A percentile compares a stretch with the other conserved stretches of the same genome.
phyloP scores from a whole-genome alignment of 2,797 vertebrate species.

The Poeciliopsis turneri region DNA sequence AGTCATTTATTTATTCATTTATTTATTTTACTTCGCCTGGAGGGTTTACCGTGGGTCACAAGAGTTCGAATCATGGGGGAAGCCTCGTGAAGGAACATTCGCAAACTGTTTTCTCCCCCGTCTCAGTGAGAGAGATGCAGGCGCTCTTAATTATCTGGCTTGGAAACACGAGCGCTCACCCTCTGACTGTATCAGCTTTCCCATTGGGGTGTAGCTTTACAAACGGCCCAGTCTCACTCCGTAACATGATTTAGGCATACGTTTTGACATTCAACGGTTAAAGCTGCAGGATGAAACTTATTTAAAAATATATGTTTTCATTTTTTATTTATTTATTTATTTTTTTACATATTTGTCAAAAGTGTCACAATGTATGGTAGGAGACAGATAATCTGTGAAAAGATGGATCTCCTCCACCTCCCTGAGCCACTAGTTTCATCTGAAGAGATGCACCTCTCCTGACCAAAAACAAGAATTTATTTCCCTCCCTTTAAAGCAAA shows the following conservation, averaged over 20 bases:
- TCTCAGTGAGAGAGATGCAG: conserved; percentile 46
- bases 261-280: conserved; percentile 20
- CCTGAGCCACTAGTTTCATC: too few species aligned
- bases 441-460: too few species aligned
- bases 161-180: conserved; percentile 56
- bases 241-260: conserved; percentile 17
- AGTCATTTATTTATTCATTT: not conserved
- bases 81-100: conserved; percentile 39
- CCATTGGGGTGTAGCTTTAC: conserved; percentile 14
- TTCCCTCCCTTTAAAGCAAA: conserved; percentile 43
- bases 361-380: too few species aligned
- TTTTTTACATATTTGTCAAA: too few species aligned
- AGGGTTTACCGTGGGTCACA: conserved; percentile 47
- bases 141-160: conserved; percentile 62
- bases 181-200: conserved; percentile 48
- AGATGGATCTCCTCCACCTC: too few species aligned
- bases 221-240: conserved; percentile 43
- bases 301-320: too few species aligned
- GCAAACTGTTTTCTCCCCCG: conserved; percentile 40
- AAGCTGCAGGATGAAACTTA: too few species aligned
- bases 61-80: conserved; percentile 62
- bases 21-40: conserved; percentile 6
- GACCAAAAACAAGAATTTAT: conserved; percentile 20
- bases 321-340: too few species aligned
- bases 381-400: too few species aligned